phyloP scores from a whole-genome alignment of 1,140 invertebrate genomes.

The Neodiprion virginianus region DNA sequence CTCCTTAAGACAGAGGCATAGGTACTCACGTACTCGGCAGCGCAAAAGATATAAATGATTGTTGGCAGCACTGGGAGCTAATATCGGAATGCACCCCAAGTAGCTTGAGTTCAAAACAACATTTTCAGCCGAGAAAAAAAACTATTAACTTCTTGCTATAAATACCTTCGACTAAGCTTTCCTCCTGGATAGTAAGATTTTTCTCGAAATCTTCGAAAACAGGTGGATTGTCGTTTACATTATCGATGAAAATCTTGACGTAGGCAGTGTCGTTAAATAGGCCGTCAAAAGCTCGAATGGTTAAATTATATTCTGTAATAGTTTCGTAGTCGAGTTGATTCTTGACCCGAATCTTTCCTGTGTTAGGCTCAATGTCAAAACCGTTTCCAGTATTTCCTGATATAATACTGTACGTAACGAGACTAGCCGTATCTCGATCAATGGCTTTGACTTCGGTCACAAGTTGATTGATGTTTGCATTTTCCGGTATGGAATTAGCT shows the following conservation, averaged over 20 bases:
- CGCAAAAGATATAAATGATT: too few relatives aligned
- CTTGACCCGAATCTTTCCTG: slow-evolving; percentile 81
- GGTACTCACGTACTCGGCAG: too few relatives aligned
- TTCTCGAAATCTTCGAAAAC: slow-evolving; percentile 72
- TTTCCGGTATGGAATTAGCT: slow-evolving; percentile 80
- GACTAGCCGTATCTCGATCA: slow-evolving; percentile 82
- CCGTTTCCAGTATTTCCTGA: slow-evolving; percentile 79
- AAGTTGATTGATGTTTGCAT: slow-evolving; percentile 78
- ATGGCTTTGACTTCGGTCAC: slow-evolving; percentile 84
- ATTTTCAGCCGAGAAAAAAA: slow-evolving; percentile 39
- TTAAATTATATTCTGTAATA: slow-evolving; percentile 78
- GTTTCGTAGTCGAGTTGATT: slow-evolving; percentile 85
- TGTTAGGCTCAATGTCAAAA: slow-evolving; percentile 79
- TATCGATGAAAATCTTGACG: slow-evolving; percentile 80
- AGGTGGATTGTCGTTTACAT: slow-evolving; percentile 86
- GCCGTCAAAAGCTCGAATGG: slow-evolving; percentile 80
- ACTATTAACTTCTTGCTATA: slow-evolving; percentile 58
- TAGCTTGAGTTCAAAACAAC: slow-evolving; percentile 15
- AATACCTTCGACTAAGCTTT: slow-evolving; percentile 68
- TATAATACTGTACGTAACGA: slow-evolving; percentile 81
- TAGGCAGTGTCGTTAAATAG: slow-evolving; percentile 75
- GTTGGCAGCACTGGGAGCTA: too few relatives aligned
- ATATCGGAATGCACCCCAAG: neutral
- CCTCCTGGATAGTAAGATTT: slow-evolving; percentile 76
- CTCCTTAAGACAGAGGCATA: too few relatives aligned